These are phyloP conservation scores for Callosobruchus maculatus DNA, from an alignment of 2,888 invertebrate species.

Conservation along the genomic window DNA sequence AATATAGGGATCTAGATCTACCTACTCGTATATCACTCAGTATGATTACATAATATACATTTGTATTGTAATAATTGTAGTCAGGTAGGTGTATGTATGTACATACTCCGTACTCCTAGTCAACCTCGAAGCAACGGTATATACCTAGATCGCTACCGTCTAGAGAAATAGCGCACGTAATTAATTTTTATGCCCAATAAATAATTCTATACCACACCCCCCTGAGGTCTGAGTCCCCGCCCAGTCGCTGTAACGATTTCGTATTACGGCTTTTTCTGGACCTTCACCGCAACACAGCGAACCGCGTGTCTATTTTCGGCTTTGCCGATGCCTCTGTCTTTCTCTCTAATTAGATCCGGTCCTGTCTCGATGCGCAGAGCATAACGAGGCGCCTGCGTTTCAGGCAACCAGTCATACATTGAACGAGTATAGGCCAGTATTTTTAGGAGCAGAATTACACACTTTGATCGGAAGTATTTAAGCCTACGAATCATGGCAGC, in stretches of 20 bases:
- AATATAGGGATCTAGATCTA: too few relatives aligned
- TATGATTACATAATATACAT: too few relatives aligned
- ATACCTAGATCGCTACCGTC: neutral
- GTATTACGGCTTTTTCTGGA: neutral
- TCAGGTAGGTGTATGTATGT: too few relatives aligned
- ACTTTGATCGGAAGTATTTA: neutral
- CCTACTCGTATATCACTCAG: too few relatives aligned
- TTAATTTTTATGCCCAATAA: neutral
- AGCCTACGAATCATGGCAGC: too few relatives aligned
- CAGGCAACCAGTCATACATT: neutral
- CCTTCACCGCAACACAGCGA: neutral
- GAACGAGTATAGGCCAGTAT: neutral
- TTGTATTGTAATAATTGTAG: too few relatives aligned
- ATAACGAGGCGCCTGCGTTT: neutral
- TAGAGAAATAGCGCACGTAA: neutral
- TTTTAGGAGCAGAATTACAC: neutral
- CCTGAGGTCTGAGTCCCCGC: neutral
- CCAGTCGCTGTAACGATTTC: neutral
- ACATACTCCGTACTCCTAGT: neutral
- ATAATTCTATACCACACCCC: neutral
- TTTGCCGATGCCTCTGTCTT: neutral
- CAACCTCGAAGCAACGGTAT: neutral
- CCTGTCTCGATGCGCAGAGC: neutral
- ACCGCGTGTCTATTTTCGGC: neutral
- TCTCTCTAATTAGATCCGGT: neutral